These are phyloP conservation scores for Andrena fulva DNA, from an alignment of 2,888 invertebrate species.

Conservation along the genomic window DNA sequence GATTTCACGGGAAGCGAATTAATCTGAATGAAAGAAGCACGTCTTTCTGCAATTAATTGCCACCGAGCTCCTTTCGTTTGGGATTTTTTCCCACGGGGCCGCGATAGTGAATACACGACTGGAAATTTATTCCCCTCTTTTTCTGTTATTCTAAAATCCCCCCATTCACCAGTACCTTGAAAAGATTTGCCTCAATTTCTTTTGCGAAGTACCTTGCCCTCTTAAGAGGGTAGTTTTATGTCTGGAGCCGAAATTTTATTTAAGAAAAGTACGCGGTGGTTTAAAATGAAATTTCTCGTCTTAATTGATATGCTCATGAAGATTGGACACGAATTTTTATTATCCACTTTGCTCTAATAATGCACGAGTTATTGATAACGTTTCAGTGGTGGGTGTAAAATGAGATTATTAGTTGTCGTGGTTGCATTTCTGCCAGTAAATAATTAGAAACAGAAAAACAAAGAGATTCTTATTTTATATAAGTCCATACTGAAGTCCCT, in stretches of 20 bases:
- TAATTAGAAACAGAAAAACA: too few species aligned
- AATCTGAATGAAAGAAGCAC: not conserved
- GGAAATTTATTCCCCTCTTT: not conserved
- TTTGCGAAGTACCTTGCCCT: not conserved
- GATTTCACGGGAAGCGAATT: slow-evolving; percentile 11
- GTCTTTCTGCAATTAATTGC: slow-evolving; percentile 8
- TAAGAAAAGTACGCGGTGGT: too few species aligned
- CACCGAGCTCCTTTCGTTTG: slow-evolving; percentile 6
- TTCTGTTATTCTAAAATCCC: not conserved
- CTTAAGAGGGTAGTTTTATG: not conserved
- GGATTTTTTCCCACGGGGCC: not conserved
- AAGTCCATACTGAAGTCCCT: too few species aligned
- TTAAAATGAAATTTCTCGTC: too few species aligned
- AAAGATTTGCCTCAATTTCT: not conserved
- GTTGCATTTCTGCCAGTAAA: too few species aligned
- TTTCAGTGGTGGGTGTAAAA: too few species aligned
- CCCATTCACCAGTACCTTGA: not conserved
- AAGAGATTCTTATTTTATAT: too few species aligned
- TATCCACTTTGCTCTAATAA: too few species aligned
- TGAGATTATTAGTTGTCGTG: too few species aligned
- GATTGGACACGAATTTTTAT: too few species aligned
- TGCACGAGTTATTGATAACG: too few species aligned
- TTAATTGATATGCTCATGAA: too few species aligned
- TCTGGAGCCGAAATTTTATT: not conserved
- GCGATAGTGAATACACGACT: not conserved